These are phyloP conservation scores for Oxygymnocypris stewartii DNA, from an alignment of 2,113 vertebrate genomes.

Conservation along the genomic window DNA sequence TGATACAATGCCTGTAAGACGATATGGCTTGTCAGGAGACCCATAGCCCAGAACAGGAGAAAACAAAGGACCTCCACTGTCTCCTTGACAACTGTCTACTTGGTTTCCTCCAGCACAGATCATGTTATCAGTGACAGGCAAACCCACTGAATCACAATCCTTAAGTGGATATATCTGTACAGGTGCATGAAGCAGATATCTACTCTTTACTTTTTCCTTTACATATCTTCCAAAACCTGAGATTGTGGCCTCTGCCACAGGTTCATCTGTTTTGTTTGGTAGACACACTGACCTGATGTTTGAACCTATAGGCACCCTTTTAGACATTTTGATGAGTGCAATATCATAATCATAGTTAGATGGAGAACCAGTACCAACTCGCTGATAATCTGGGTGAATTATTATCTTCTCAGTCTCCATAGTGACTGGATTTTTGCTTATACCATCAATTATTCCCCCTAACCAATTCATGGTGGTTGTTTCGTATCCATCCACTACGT, in stretches of 20 bases:
- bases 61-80: conserved; percentile 85
- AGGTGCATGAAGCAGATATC: conserved; percentile 68
- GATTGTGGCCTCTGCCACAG: conserved; percentile 69
- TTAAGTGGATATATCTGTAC: conserved; percentile 60
- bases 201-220: neutral
- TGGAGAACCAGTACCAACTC: neutral
- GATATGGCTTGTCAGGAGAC: conserved; percentile 53
- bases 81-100: conserved; percentile 82
- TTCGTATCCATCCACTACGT: conserved; percentile 70
- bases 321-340: conserved; percentile 82
- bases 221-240: conserved; percentile 86
- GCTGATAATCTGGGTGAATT: conserved; percentile 79
- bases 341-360: conserved; percentile 82
- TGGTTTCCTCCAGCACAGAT: conserved; percentile 82
- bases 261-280: conserved; percentile 65
- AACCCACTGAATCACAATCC: conserved; percentile 40
- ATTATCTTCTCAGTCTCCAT: conserved; percentile 70
- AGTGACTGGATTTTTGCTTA: rapidly evolving
- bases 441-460: conserved; percentile 62
- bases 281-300: conserved; percentile 85
- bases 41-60: conserved; percentile 54
- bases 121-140: conserved; percentile 83
- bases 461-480: rapidly evolving
- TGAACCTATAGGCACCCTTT: conserved; percentile 75
- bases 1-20: conserved; percentile 82